Evolutionary conservation across 2,113 vertebrate species (phyloP).

Genomic region (Furnarius figulus): DNA sequence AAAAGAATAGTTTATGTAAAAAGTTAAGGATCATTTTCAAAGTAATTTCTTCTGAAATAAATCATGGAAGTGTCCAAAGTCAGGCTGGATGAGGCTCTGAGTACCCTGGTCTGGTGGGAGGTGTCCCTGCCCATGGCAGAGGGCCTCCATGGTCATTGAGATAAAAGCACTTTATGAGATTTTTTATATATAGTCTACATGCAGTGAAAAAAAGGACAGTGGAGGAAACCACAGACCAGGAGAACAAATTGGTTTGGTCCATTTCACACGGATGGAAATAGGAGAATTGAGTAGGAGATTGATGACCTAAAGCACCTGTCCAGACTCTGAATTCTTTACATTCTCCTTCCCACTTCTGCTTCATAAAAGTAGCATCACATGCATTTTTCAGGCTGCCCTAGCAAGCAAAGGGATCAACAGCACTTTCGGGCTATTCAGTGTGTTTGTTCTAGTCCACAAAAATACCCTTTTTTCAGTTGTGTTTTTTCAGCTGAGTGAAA

Average conservation of each 20-base stretch:
- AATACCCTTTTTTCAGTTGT: neutral
- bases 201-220: neutral
- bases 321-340: neutral
- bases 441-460: neutral
- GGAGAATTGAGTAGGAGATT: neutral
- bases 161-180: neutral
- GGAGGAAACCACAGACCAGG: neutral
- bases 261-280: neutral
- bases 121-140: neutral
- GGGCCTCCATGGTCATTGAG: neutral
- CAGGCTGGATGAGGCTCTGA: neutral
- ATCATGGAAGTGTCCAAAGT: neutral
- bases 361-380: neutral
- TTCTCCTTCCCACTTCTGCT: neutral
- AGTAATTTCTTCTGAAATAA: neutral
- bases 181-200: neutral
- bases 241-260: constrained; percentile 1
- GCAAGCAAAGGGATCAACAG: neutral
- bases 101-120: neutral
- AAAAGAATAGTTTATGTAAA: neutral
- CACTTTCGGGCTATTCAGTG: neutral
- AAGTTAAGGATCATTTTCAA: neutral
- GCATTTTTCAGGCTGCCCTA: neutral
- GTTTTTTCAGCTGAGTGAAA: neutral
- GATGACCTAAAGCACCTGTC: neutral